phyloP scores from a whole-genome alignment of 1,140 invertebrate species.

The Cheumatopsyche charites region DNA sequence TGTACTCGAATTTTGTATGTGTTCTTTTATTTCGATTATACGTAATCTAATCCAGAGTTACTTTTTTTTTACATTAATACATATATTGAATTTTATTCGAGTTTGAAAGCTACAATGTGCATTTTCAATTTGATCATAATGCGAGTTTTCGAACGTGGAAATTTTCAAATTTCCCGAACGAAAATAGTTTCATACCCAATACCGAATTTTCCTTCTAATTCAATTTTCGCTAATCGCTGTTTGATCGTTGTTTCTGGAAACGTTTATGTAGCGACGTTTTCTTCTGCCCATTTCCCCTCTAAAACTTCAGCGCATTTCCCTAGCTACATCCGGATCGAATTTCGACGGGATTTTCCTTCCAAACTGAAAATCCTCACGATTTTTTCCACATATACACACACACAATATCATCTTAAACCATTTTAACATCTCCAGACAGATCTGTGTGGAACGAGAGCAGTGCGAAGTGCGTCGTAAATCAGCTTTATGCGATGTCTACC shows the following conservation, averaged over 20 bases:
- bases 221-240: slow-evolving; percentile 17
- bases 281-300: background rate
- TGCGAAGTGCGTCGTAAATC: slow-evolving; percentile 37
- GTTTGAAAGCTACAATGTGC: too few species aligned
- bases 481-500: slow-evolving; percentile 42
- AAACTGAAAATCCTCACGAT: background rate
- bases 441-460: background rate
- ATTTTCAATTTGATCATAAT: too few species aligned
- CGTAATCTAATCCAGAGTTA: too few species aligned
- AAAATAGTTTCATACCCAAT: slow-evolving; percentile 1
- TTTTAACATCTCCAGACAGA: too few species aligned
- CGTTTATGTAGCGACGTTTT: background rate
- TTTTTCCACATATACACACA: background rate
- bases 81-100: too few species aligned
- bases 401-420: too few species aligned
- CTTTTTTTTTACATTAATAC: too few species aligned
- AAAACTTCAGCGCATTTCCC: background rate
- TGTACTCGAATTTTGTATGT: too few species aligned
- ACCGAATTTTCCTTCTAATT: slow-evolving; percentile 3
- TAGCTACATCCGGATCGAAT: background rate
- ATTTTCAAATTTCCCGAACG: background rate
- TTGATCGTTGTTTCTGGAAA: slow-evolving; percentile 14
- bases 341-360: background rate
- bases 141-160: background rate
- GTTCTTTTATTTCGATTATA: too few species aligned